These are phyloP conservation scores for Oryzias celebensis DNA, from an alignment of 2,113 vertebrate genomes.

Conservation along the genomic window DNA sequence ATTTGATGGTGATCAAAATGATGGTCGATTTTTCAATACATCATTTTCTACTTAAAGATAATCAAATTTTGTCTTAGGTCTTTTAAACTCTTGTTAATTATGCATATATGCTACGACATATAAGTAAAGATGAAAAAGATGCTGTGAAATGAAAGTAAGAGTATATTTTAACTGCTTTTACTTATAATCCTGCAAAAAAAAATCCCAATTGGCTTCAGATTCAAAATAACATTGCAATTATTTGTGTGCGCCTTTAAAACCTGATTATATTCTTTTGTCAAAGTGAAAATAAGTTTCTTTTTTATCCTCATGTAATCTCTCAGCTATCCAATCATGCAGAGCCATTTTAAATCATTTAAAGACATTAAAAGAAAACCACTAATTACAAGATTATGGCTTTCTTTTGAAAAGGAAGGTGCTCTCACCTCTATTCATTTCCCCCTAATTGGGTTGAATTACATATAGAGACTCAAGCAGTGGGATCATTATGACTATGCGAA, in stretches of 20 bases:
- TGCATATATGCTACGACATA: too few species aligned
- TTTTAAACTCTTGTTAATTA: too few species aligned
- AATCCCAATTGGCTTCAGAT: too few species aligned
- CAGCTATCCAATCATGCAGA: slow-evolving; percentile 3
- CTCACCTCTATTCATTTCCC: slow-evolving; percentile 23
- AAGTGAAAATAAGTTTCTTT: background rate
- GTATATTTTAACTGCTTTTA: background rate
- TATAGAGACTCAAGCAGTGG: slow-evolving; percentile 10
- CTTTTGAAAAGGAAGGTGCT: slow-evolving; percentile 2
- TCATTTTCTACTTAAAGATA: too few species aligned
- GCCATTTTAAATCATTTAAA: slow-evolving; percentile 3
- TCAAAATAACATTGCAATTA: too few species aligned
- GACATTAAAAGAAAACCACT: background rate
- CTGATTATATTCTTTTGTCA: background rate
- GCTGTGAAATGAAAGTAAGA: background rate
- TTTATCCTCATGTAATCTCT: background rate
- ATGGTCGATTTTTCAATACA: too few species aligned
- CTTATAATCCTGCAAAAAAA: too few species aligned
- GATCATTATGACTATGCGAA: slow-evolving; percentile 40
- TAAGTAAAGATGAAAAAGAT: too few species aligned
- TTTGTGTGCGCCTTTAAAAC: background rate
- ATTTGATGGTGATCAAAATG: too few species aligned
- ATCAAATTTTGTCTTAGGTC: too few species aligned
- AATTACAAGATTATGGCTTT: slow-evolving; percentile 15
- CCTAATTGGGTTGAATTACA: slow-evolving; percentile 34